These are phyloP conservation scores for Magallana angulata DNA, from an alignment of 1,140 invertebrate species.

Conservation along the genomic window DNA sequence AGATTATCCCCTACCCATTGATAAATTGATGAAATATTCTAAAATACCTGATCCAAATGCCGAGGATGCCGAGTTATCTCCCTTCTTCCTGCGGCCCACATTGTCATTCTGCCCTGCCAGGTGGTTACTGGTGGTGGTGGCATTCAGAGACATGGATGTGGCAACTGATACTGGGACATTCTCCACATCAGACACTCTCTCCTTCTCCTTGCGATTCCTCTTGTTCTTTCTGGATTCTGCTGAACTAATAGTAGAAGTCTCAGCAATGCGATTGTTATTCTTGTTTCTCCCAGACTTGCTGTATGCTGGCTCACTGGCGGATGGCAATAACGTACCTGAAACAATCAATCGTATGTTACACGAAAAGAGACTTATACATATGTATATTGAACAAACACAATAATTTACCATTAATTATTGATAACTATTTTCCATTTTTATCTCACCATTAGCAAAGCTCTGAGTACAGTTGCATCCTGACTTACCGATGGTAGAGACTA, in stretches of 20 bases:
- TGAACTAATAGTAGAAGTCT: conserved; percentile 43
- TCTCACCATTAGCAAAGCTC: too few species aligned
- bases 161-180: conserved; percentile 50
- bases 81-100: conserved; percentile 83
- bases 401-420: too few species aligned
- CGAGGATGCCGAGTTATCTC: conserved; percentile 81
- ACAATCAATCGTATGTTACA: conserved; percentile 12
- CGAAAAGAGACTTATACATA: neutral
- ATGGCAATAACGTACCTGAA: conserved; percentile 67
- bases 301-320: conserved; percentile 64
- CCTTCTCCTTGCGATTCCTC: conserved; percentile 61
- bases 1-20: too few species aligned
- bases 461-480: neutral
- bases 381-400: neutral
- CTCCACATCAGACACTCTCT: conserved; percentile 59
- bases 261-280: conserved; percentile 51
- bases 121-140: conserved; percentile 87
- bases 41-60: conserved; percentile 15
- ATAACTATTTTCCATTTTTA: too few species aligned
- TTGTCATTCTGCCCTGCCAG: conserved; percentile 88
- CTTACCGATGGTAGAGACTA: conserved; percentile 72
- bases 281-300: conserved; percentile 58
- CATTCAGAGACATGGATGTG: conserved; percentile 32
- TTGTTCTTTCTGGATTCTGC: conserved; percentile 65
- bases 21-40: neutral